Base-by-base conservation (phyloP, 2,888 invertebrate genomes). In the Drosophila colorata region DNA sequence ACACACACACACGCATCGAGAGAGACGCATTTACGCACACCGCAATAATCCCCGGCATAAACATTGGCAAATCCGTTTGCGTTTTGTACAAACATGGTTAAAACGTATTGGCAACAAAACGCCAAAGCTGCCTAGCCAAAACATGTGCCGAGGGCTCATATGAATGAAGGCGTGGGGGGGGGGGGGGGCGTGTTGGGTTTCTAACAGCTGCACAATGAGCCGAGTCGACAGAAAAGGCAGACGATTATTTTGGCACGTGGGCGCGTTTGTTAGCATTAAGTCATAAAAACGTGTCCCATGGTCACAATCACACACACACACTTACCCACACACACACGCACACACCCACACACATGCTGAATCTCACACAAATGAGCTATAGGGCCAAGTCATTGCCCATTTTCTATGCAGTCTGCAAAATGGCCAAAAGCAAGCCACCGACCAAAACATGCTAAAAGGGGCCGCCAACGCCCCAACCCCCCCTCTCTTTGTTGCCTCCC, bases 241-340 rank as follows among this genome's bases (percentile, higher is more conserved):
- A 78, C 86, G 89, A 89, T 88, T 87, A 89, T 89, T 89, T 86
- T 80, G 88, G 89, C 89, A 89, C 87, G 86, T 89, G 85, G 89
- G 72, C 87, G 89, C 85, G 85, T 88, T 86, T 86, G 85, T 87
- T 80, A 87, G 88, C 89, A 86, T 87, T 88, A 86, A 86, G 89
- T 86, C 86, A 86, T 86, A 86, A 88, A 88, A 86, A 85, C 89
- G 86, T 86, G 89, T 85, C 80, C 78, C 84, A 87, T 68, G 80
- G 67, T 69, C 70, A 61, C 55, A 67, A 37, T 48, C 65, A n/a
- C 76, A 63, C 55, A 60, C 60, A 23, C 51, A 53, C 16, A 13
- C 43, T 46, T 61, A 28, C 48, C 16, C 31, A 41, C 40, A 55
- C 25, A 44, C 40, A 52, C 13, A 49, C 16, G 8, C 6, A 28